Evolutionary conservation across 1,140 invertebrate species (phyloP), one percentile per base, ranked within the genome.

Genomic region (Drosophila sucinea): DNA sequence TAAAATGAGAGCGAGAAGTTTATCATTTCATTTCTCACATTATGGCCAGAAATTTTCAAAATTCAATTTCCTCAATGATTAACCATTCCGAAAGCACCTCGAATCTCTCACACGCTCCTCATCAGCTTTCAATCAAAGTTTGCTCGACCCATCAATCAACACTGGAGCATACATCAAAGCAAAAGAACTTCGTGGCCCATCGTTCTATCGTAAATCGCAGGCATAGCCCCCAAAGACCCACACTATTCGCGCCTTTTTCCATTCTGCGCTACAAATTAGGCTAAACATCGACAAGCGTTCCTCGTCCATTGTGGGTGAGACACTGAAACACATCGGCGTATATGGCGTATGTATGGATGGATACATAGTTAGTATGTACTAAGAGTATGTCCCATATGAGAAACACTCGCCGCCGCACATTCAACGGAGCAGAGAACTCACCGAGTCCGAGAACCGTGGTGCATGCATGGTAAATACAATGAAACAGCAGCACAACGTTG

Each of bases 71-170:
- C 62, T 55, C 56, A 41, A 76, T 69, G 80, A 83, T 76, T 83
- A 84, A 82, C 64, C 8, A 47, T 56, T 67, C 44, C 23, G 44
- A 51, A 51, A 27, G 17, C 17, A 51, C 1, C 38, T 70, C 23
- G 5, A 23, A 25, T 40, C 77, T 10, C 11, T 29, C 51, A 4
- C 44, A 27, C 23, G 44, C 44, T 38, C 17, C 25, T 47, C 73
- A 70, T 63, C 62, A 29, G 74, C 69, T 81, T 82, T 85, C 81
- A 86, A 85, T 85, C 81, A 85, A 85, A 85, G 79, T 85, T 86
- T 67, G 82, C 81, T 86, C 74, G 70, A 73, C 61, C 80, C 82
- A 86, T 85, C 81, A 74, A 81, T 85, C 81, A 85, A 41, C 81
- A 81, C 56, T 57, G 61, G 30, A 58, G 56, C 71, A 68, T 78